Percentiles rank a stretch among this genome's conserved stretches.
These are phyloP conservation scores for Nemapogon koenigi DNA, from an alignment of 2,888 invertebrate species.

Conservation along the genomic window DNA sequence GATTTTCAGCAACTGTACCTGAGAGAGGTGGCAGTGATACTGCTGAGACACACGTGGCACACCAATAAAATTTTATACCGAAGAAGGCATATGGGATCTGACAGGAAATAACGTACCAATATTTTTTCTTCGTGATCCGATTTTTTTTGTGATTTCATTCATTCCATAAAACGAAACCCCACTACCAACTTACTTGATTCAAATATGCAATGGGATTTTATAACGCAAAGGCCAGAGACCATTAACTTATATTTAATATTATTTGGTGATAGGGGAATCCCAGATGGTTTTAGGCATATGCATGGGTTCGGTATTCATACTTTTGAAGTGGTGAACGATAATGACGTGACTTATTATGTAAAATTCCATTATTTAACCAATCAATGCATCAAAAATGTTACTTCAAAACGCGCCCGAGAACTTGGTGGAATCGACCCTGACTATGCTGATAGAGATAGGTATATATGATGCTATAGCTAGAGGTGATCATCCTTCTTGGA, in stretches of 20 bases:
- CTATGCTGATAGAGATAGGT: conserved; percentile 42
- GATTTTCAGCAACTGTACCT: conserved; percentile 66
- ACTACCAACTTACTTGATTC: conserved; percentile 1
- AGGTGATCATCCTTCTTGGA: conserved; percentile 36
- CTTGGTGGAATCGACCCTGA: conserved; percentile 30
- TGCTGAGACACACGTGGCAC: conserved; percentile 32
- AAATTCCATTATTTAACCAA: conserved; percentile 24
- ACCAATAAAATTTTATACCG: conserved; percentile 19
- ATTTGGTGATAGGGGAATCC: not conserved
- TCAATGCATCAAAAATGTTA: conserved; percentile 42
- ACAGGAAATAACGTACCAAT: conserved; percentile 16
- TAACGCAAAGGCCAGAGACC: conserved; percentile 2
- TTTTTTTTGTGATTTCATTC: not conserved
- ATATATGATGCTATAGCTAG: conserved; percentile 35
- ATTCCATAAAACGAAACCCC: not conserved
- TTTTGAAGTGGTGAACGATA: not conserved
- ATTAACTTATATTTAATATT: conserved; percentile 26
- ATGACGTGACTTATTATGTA: not conserved
- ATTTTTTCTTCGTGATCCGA: conserved; percentile 1
- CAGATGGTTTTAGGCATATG: not conserved
- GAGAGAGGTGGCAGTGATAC: conserved; percentile 70
- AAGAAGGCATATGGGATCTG: conserved; percentile 3
- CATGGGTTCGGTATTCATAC: conserved; percentile 72
- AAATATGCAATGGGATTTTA: not conserved
- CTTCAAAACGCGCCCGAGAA: conserved; percentile 26